Conservation (phyloP, 2,113 vertebrate genomes). For the Siniperca knerii region DNA sequence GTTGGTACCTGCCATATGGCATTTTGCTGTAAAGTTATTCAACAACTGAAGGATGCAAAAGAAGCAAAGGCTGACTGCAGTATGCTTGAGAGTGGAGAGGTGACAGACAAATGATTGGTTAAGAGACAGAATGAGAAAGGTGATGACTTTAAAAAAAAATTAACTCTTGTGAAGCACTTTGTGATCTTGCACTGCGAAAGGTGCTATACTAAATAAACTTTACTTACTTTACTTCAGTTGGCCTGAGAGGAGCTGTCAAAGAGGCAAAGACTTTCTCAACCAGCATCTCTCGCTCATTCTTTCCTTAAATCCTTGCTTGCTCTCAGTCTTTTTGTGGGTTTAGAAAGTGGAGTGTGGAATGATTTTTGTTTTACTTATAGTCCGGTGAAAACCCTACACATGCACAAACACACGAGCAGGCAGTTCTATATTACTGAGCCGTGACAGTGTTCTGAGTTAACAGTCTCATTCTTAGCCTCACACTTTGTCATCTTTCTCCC, state of each 20-base stretch:
- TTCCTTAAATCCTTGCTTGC: conserved; percentile 15
- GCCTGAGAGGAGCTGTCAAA: conserved; percentile 54
- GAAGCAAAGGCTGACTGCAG: conserved; percentile 8
- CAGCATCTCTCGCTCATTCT: conserved; percentile 7
- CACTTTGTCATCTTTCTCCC: neutral
- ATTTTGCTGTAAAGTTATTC: conserved; percentile 15
- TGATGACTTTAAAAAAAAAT: conserved; percentile 6
- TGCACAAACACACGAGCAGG: neutral
- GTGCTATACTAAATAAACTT: too few species aligned
- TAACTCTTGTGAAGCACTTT: too few species aligned
- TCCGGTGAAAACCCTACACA: conserved; percentile 6
- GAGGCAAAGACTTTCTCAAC: conserved; percentile 42
- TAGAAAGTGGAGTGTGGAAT: neutral
- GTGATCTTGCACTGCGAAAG: too few species aligned
- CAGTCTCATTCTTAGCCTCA: neutral
- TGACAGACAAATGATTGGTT: conserved; percentile 57
- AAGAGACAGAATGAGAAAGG: conserved; percentile 37
- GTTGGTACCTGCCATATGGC: conserved; percentile 1
- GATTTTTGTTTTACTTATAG: conserved; percentile 1
- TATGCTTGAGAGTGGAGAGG: conserved; percentile 16
- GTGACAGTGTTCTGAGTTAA: neutral
- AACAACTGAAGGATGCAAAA: conserved; percentile 17
- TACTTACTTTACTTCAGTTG: conserved; percentile 18
- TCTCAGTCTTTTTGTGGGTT: conserved; percentile 6
- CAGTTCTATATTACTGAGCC: neutral